Conservation (phyloP, 2,113 vertebrate genomes). For the Tyrannus savana region DNA sequence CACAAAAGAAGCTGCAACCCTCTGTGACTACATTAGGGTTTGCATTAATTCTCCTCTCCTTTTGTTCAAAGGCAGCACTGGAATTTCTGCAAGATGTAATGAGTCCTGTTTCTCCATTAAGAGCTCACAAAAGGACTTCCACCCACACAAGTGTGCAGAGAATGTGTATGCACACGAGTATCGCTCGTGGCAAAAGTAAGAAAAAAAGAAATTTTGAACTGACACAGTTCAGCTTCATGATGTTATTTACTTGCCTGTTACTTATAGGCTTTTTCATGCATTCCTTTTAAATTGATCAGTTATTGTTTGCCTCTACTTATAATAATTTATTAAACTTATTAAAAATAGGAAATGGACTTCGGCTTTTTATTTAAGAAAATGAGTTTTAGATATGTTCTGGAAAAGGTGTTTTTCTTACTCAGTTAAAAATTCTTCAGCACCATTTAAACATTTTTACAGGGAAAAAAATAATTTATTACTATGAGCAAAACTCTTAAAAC, state of each 20-base stretch:
- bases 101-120: background rate
- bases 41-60: background rate
- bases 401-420: conserved; percentile 66
- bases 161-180: background rate
- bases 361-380: conserved; percentile 64
- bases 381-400: conserved; percentile 66
- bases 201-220: background rate
- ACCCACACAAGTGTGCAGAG: background rate
- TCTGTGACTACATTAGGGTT: background rate
- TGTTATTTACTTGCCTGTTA: background rate
- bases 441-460: conserved; percentile 67
- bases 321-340: conserved; percentile 35
- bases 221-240: background rate
- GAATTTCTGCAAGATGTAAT: background rate
- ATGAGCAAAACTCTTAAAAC: conserved; percentile 16
- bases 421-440: conserved; percentile 74
- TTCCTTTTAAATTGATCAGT: conserved; percentile 6
- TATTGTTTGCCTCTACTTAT: conserved; percentile 51
- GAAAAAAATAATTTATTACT: background rate
- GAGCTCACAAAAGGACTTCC: background rate
- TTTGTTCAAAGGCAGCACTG: background rate
- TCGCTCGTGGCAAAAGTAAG: background rate
- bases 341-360: conserved; percentile 49
- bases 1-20: background rate
- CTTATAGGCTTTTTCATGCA: background rate